Evolutionary conservation across 1,140 invertebrate species (phyloP).

Genomic region (Leptopilina clavipes): DNA sequence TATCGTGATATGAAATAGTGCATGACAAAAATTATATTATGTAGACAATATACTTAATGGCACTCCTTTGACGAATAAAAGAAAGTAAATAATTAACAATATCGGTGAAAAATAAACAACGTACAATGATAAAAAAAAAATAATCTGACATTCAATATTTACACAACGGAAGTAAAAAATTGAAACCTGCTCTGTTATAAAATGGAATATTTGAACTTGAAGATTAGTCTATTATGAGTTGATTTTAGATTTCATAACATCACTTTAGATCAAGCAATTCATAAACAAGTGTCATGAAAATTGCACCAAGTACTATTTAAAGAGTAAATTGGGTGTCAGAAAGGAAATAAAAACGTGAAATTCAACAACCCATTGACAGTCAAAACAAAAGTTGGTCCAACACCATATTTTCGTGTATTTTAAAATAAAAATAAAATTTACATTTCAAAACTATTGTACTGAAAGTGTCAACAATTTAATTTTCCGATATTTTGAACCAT

Average conservation of each 20-base stretch:
- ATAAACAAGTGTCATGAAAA: background rate
- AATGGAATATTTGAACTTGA: background rate
- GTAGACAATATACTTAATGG: too few relatives aligned
- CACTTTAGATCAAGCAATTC: slow-evolving; percentile 16
- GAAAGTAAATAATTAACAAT: background rate
- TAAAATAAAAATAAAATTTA: too few relatives aligned
- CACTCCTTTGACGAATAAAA: background rate
- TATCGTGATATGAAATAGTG: background rate
- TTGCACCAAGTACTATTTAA: slow-evolving; percentile 21
- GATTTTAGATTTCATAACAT: slow-evolving; percentile 30
- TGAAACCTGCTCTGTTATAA: background rate
- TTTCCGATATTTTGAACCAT: too few relatives aligned
- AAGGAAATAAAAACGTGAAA: background rate
- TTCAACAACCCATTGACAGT: too few relatives aligned
- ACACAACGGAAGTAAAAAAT: too few relatives aligned
- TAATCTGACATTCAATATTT: too few relatives aligned
- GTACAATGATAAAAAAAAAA: background rate
- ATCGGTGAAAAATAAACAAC: background rate
- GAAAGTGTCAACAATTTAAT: too few relatives aligned
- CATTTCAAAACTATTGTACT: too few relatives aligned
- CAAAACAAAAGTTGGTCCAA: too few relatives aligned
- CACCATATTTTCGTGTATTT: too few relatives aligned
- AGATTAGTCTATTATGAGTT: background rate
- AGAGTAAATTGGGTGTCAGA: background rate
- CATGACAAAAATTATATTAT: background rate